These are phyloP conservation scores for Hylaeus anthracinus DNA, from an alignment of 1,140 invertebrate species.

Conservation along the genomic window DNA sequence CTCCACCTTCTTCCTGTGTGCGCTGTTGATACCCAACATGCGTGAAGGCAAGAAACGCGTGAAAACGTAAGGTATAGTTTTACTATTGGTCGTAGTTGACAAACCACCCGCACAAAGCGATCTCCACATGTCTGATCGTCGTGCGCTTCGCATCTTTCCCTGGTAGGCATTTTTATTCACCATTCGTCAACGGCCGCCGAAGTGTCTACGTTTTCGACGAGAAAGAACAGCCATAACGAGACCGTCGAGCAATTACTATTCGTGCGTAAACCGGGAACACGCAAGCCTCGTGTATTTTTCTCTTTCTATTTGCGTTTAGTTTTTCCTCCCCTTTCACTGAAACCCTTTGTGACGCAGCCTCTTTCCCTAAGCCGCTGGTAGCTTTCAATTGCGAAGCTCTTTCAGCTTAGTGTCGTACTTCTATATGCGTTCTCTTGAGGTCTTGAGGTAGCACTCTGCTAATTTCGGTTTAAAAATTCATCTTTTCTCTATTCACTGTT, in stretches of 20 bases:
- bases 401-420: background rate
- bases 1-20: too few species aligned
- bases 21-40: too few species aligned
- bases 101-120: slow-evolving; percentile 8
- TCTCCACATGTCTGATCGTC: background rate
- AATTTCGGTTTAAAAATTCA: too few species aligned
- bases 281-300: slow-evolving; percentile 8
- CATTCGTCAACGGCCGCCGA: background rate
- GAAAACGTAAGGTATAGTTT: too few species aligned
- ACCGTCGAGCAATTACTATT: slow-evolving; percentile 28
- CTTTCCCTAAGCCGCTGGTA: background rate
- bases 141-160: background rate
- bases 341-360: background rate
- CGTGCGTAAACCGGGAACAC: slow-evolving; percentile 7
- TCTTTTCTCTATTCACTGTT: too few species aligned
- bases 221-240: slow-evolving; percentile 18
- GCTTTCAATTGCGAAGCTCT: background rate
- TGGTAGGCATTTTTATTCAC: background rate
- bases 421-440: background rate
- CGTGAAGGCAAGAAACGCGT: too few species aligned
- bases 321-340: background rate
- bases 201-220: slow-evolving; percentile 5
- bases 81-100: too few species aligned
- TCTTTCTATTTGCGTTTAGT: background rate
- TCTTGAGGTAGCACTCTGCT: too few species aligned